Conservation (phyloP, 2,888 invertebrate species). For the Chorisops tibialis region DNA sequence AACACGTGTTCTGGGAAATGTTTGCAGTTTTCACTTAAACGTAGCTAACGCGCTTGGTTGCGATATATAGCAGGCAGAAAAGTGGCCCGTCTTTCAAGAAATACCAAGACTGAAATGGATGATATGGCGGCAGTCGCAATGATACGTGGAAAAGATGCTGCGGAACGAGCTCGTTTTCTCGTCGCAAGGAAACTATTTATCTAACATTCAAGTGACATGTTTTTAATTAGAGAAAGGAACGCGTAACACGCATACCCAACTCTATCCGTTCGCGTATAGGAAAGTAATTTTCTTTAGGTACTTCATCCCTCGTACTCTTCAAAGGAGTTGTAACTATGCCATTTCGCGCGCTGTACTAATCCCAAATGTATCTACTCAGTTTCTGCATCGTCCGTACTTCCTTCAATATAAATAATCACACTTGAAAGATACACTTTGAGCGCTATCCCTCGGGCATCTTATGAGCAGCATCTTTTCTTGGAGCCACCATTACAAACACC, state of each 20-base stretch:
- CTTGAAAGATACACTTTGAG: neutral
- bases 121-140: neutral
- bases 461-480: neutral
- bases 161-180: neutral
- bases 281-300: too few relatives aligned
- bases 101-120: neutral
- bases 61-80: neutral
- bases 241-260: neutral
- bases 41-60: neutral
- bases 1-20: constrained; percentile 18
- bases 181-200: constrained; percentile 15
- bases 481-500: too few relatives aligned
- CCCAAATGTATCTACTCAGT: too few relatives aligned
- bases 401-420: neutral
- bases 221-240: constrained; percentile 17
- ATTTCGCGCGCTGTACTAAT: too few relatives aligned
- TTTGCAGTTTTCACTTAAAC: constrained; percentile 1
- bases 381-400: too few relatives aligned
- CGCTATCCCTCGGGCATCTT: neutral
- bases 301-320: too few relatives aligned
- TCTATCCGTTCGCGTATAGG: too few relatives aligned
- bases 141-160: neutral
- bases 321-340: too few relatives aligned
- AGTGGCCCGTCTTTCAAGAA: neutral
- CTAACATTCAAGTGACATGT: constrained; percentile 20